Evolutionary conservation across 2,113 vertebrate species (phyloP), one percentile per base, ranked within the genome.

Genomic region (Nansenia antarctica): DNA sequence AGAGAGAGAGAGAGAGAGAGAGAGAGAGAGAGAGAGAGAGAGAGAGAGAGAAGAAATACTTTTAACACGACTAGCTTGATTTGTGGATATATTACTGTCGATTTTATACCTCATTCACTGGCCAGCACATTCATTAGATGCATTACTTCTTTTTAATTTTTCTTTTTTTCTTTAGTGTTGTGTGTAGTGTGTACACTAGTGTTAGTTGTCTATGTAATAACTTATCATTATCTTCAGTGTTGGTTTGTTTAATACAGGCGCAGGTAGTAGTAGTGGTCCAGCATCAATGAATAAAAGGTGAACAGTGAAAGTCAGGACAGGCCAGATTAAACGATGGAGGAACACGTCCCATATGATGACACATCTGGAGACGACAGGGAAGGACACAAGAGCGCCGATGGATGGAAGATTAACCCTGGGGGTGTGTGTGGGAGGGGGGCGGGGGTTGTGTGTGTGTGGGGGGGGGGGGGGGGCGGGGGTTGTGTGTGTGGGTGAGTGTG

Each of bases 271-370:
- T 83, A 82, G 81, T 84, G 82, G 81, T 80, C 82, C 62, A 78
- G 77, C 67, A 61, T 79, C 83, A 84, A 87, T 81, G 78, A 78
- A 76, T 76, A 81, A 81, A 81, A 85, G 77, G 85, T 86, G 87
- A 89, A 87, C 83, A 65, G 81, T 73, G 75, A 72, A 82, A 65
- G 83, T 85, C 77, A 82, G 71, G 82, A 63, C 64, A 62, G 88
- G 87, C 87, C 82, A 80, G 74, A 66, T 74, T 83, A 83, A 86
- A 78, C 79, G 70, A 76, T 55, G 8, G 37, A 37, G 68, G 61
- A 67, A 71, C 80, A 83, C 26, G 75, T 78, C 88, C 72, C 73
- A 78, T 81, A 83, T 85, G 76, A 77, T 86, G 87, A 88, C 82
- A 90, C 90, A 91, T 78, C 67, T 80, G 77, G 70, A 74, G 78